Evolutionary conservation across 2,113 vertebrate genomes (phyloP), one percentile per base, ranked within the genome.

Genomic region (Melierax canorus): DNA sequence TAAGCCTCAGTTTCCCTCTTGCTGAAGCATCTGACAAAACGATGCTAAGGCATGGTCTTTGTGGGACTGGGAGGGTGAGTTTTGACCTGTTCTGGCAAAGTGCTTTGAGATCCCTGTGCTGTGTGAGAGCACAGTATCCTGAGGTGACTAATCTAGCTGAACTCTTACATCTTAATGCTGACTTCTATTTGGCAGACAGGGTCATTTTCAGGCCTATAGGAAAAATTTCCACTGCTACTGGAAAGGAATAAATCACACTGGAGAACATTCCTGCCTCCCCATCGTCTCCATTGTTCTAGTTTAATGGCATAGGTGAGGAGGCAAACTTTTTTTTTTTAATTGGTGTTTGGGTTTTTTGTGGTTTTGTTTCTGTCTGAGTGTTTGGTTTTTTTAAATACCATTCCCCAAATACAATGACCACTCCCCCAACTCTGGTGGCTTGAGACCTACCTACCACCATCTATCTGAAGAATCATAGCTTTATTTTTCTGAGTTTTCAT

Each of bases 201-300:
- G 96, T 98, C 89, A 96, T 97, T 97, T 98, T 97, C 89, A 97
- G 96, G 96, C 95, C 82, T 98, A 43, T 95, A 97, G 97, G 74
- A 98, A 98, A 98, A 97, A 97, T 97, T 98, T 98, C 97, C 97
- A 94, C 94, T 97, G 95, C 97, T 98, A 95, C 96, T 98, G 95
- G 97, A 98, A 98, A 98, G 95, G 96, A 97, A 98, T 98, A 98
- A 98, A 98, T 98, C 97, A 97, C 72, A 88, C 90, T 82, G 97
- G 97, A 97, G 96, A 97, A 95, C 94, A 96, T 98, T 97, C 95
- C 73, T 97, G 89, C 96, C 88, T 98, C 94, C 91, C 78, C 76
- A 91, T 95, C 22, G 0, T 90, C 95, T 96, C 92, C 96, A 96
- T 98, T 98, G 97, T 98, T 98, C 93, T 97, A 95, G 95, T 98